phyloP scores from a whole-genome alignment of 2,113 vertebrate genomes.

The Meles meles region DNA sequence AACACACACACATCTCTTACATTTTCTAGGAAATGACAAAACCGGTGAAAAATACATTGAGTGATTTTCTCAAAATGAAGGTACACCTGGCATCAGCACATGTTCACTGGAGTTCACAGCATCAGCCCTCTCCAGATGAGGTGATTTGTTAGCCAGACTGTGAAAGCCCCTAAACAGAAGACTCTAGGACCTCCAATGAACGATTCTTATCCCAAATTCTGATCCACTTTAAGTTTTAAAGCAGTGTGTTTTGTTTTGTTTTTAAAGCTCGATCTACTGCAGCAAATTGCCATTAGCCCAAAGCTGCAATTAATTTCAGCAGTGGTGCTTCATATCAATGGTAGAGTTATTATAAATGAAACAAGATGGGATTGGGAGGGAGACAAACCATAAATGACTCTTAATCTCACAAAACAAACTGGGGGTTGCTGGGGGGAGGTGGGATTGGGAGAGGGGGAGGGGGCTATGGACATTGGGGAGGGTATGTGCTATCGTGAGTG shows the following conservation, averaged over 20 bases:
- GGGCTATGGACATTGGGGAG: no score
- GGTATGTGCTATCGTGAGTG: no score
- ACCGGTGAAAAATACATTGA: background rate
- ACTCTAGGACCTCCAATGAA: background rate
- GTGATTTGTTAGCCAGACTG: background rate
- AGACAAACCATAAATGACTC: no score
- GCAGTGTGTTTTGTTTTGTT: background rate
- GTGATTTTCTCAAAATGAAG: background rate
- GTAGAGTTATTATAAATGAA: background rate
- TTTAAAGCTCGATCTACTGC: background rate
- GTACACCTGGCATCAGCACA: background rate
- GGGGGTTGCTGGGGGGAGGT: no score
- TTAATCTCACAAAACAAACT: no score
- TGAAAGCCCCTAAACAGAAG: background rate
- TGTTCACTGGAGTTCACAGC: background rate
- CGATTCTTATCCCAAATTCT: background rate
- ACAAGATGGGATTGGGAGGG: no score
- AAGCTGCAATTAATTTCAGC: background rate
- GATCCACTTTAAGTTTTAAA: slow-evolving; percentile 12
- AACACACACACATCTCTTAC: background rate
- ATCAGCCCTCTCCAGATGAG: background rate
- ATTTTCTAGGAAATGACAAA: background rate
- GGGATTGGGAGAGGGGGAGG: no score
- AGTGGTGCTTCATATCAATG: background rate
- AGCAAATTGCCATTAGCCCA: background rate